These are phyloP conservation scores for Macrophya annulata DNA, from an alignment of 2,888 invertebrate genomes.

Conservation along the genomic window DNA sequence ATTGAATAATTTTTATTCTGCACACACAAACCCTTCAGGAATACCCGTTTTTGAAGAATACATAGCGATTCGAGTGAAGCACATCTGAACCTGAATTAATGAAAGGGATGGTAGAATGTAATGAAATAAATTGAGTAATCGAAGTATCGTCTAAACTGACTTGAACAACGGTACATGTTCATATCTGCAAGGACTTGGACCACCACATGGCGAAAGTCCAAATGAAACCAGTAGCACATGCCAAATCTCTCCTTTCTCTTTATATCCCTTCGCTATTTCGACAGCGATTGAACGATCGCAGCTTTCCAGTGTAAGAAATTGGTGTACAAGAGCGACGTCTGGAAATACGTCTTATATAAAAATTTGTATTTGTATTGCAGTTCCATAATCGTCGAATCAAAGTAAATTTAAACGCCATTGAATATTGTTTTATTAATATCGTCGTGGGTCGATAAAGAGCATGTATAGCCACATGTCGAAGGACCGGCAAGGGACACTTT, in stretches of 20 bases:
- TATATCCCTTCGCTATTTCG: neutral
- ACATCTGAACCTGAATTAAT: neutral
- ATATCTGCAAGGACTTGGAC: neutral
- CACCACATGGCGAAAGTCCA: neutral
- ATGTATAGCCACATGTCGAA: neutral
- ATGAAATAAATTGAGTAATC: neutral
- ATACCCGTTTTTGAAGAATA: neutral
- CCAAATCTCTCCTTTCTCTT: too few species aligned
- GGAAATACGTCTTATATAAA: neutral
- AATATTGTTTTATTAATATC: slow-evolving; percentile 5
- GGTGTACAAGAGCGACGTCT: neutral
- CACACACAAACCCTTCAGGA: neutral
- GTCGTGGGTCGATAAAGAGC: slow-evolving; percentile 11
- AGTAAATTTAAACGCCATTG: neutral
- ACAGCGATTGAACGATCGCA: neutral
- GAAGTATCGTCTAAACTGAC: neutral
- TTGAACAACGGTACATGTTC: neutral
- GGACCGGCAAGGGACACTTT: neutral
- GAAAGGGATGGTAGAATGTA: neutral
- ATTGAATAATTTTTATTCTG: neutral
- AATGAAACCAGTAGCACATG: neutral
- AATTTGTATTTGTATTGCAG: neutral
- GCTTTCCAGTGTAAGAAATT: neutral
- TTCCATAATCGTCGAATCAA: neutral
- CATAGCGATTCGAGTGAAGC: neutral